Conservation (phyloP, 1,140 invertebrate genomes). For the Apocrypta bakeri region DNA sequence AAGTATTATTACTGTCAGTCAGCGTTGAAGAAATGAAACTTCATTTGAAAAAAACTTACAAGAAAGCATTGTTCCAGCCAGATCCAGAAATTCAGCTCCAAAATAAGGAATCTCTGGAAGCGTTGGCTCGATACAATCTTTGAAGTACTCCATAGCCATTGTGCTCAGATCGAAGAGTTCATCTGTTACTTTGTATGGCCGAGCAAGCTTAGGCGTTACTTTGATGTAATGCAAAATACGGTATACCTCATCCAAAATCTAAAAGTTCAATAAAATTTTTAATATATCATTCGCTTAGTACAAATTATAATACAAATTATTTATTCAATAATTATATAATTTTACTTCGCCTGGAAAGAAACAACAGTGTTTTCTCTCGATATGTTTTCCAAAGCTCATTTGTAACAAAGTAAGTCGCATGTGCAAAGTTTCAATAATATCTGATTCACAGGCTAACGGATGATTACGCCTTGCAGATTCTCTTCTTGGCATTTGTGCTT, state of each 20-base stretch:
- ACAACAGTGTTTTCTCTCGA: constrained; percentile 91
- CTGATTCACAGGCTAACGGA: constrained; percentile 88
- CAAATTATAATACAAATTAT: not conserved
- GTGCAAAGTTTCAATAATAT: constrained; percentile 91
- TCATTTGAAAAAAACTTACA: constrained; percentile 74
- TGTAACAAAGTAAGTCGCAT: constrained; percentile 90
- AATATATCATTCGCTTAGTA: too few relatives aligned
- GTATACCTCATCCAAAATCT: constrained; percentile 84
- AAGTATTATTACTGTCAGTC: too few relatives aligned
- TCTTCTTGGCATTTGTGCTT: constrained; percentile 90
- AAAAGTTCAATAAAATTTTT: constrained; percentile 53
- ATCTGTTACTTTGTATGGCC: constrained; percentile 91
- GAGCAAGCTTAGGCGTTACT: constrained; percentile 85
- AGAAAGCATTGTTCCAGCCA: constrained; percentile 78
- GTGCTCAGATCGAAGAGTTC: constrained; percentile 93
- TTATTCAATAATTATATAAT: constrained; percentile 42
- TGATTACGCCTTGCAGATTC: constrained; percentile 90
- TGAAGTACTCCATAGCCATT: constrained; percentile 96
- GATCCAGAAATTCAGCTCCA: constrained; percentile 86
- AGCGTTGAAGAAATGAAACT: too few relatives aligned
- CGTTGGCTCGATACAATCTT: constrained; percentile 90
- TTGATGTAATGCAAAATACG: constrained; percentile 88
- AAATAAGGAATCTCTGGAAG: constrained; percentile 91
- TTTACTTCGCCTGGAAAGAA: constrained; percentile 92
- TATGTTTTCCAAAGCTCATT: constrained; percentile 94